These are phyloP conservation scores for Drosophila cardini DNA, from an alignment of 1,140 invertebrate genomes.

Conservation along the genomic window DNA sequence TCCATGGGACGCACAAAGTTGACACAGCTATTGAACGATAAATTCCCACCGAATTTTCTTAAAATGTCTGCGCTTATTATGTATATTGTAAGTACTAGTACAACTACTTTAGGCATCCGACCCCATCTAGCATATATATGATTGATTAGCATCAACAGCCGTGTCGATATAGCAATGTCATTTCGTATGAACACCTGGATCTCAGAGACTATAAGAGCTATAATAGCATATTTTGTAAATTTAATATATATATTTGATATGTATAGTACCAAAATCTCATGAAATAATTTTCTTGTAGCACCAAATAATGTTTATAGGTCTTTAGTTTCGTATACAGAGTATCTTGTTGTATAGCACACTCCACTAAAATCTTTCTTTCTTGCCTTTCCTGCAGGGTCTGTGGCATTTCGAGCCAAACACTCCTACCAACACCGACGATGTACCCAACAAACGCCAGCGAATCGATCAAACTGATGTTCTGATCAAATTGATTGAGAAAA, in stretches of 20 bases:
- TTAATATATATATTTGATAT: background rate
- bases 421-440: conserved; percentile 2
- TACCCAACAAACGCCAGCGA: conserved; percentile 49
- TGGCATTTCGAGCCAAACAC: conserved; percentile 51
- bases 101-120: background rate
- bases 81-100: conserved; percentile 60
- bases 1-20: conserved; percentile 39
- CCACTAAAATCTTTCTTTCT: too few relatives aligned
- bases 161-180: too few relatives aligned
- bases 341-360: too few relatives aligned
- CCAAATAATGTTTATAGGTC: too few relatives aligned
- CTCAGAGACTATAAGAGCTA: too few relatives aligned
- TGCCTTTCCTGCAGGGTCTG: conserved; percentile 32
- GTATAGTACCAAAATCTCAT: too few relatives aligned
- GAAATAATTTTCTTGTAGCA: too few relatives aligned
- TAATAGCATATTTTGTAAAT: too few relatives aligned
- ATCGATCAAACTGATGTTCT: conserved; percentile 59
- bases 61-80: conserved; percentile 66
- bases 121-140: too few relatives aligned
- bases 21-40: conserved; percentile 37
- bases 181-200: too few relatives aligned
- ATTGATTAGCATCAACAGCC: too few relatives aligned
- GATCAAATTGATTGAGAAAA: conserved; percentile 54
- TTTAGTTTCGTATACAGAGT: too few relatives aligned
- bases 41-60: conserved; percentile 59